Conservation (phyloP, 1,140 invertebrate genomes). For the Penaeus indicus region DNA sequence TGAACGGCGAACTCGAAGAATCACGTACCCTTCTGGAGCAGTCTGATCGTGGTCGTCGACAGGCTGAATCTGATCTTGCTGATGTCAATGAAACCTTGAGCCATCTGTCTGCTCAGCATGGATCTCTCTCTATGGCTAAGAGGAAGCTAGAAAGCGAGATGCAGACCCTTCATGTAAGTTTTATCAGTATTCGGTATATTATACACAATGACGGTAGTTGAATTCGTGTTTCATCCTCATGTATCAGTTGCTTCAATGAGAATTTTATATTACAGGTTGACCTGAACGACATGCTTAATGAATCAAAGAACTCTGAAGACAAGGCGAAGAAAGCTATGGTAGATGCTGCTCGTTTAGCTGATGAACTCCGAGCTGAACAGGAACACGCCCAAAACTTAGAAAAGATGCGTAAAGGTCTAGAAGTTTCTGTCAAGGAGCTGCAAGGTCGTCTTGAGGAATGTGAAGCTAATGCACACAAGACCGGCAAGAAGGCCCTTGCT, state of each 20-base stretch:
- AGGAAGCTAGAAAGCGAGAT: constrained; percentile 68
- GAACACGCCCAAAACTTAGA: constrained; percentile 20
- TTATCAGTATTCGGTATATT: too few species aligned
- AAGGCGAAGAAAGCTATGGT: constrained; percentile 38
- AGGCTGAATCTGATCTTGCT: constrained; percentile 77
- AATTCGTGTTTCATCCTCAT: neutral
- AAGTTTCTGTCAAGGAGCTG: constrained; percentile 70
- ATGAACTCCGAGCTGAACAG: constrained; percentile 19
- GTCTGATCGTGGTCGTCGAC: constrained; percentile 66
- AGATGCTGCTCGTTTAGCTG: constrained; percentile 28
- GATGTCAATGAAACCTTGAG: constrained; percentile 74
- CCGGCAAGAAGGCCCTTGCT: constrained; percentile 74
- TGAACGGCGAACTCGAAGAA: constrained; percentile 75
- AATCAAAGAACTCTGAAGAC: constrained; percentile 6
- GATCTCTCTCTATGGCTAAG: constrained; percentile 60
- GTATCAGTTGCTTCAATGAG: neutral
- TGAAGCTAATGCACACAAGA: constrained; percentile 74
- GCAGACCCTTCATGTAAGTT: constrained; percentile 67
- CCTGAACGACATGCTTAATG: constrained; percentile 7
- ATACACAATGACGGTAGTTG: too few species aligned
- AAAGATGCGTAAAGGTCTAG: constrained; percentile 6
- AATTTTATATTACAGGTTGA: neutral
- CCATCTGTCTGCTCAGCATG: constrained; percentile 72
- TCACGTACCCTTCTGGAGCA: constrained; percentile 71
- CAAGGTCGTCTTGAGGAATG: constrained; percentile 75